Evolutionary conservation across 1,140 invertebrate species (phyloP), one percentile per base, ranked within the genome.

Genomic region (Manduca sexta): DNA sequence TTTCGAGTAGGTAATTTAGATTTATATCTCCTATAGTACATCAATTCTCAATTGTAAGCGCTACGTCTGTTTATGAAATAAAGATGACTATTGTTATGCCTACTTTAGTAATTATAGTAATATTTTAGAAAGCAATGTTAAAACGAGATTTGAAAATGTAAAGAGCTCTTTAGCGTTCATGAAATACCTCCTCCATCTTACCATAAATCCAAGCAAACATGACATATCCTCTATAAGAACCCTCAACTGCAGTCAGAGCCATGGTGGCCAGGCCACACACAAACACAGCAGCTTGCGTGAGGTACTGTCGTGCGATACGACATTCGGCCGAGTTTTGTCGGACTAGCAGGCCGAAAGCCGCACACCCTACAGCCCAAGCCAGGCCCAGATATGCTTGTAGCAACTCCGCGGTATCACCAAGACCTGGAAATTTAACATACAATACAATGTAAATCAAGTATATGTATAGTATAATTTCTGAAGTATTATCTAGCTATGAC

Each of bases 141-240:
- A n/a, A n/a, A n/a, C n/a, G n/a, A n/a, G n/a, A n/a, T n/a, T n/a
- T n/a, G n/a, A n/a, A n/a, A n/a, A n/a, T n/a, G n/a, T n/a, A n/a
- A n/a, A n/a, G n/a, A n/a, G n/a, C n/a, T n/a, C n/a, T n/a, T n/a
- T n/a, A n/a, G n/a, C n/a, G n/a, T n/a, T n/a, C 5, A 12, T 35
- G 2, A 30, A 43, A 43, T 8, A 39, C 6, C 6, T 1, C 8
- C 11, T 48, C 7, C 56, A 16, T 45, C 69, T 86, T 74, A 92
- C 91, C 92, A 63, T 95, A 96, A 46, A 94, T 90, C 93, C 93
- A 95, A 0, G 92, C 91, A 69, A 95, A 95, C 87, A 95, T 89
- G 0, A 95, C 91, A 54, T 94, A 93, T 51, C 93, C 93, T 54
- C 92, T 89, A 60, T 92, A 91, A 56, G 91, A 92, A 14, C 91